Conservation (phyloP, 2,797 vertebrate genomes). For the Chelon auratus region DNA sequence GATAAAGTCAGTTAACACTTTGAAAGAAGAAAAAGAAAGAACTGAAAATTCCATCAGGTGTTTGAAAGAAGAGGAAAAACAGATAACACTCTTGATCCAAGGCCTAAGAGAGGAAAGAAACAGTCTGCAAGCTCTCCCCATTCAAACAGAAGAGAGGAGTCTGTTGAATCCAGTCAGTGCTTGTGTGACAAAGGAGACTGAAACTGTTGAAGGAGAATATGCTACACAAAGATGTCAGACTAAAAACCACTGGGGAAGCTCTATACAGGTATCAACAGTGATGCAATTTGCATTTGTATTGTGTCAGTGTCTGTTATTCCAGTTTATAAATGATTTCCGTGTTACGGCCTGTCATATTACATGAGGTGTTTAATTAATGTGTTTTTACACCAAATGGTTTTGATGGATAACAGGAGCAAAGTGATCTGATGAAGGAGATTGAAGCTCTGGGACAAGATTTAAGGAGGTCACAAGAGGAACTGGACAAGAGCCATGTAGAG, state of each 20-base stretch:
- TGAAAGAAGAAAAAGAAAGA: slow-evolving; percentile 66
- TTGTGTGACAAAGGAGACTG: slow-evolving; percentile 6
- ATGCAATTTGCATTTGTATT: not conserved
- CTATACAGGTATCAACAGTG: slow-evolving; percentile 62
- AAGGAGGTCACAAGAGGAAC: slow-evolving; percentile 70
- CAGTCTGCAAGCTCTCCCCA: slow-evolving; percentile 18
- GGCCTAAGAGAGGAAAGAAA: slow-evolving; percentile 54
- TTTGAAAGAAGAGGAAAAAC: slow-evolving; percentile 67
- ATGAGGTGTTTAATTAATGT: not conserved
- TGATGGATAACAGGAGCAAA: slow-evolving; percentile 49
- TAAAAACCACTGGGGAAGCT: slow-evolving; percentile 32
- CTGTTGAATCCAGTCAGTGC: slow-evolving; percentile 14
- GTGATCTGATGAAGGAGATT: slow-evolving; percentile 55
- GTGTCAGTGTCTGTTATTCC: not conserved
- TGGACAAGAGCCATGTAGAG: slow-evolving; percentile 77
- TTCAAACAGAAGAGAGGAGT: slow-evolving; percentile 38
- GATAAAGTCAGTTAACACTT: slow-evolving; percentile 39
- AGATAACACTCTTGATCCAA: slow-evolving; percentile 43
- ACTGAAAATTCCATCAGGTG: slow-evolving; percentile 54
- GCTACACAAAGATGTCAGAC: slow-evolving; percentile 35
- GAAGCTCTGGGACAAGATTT: slow-evolving; percentile 67
- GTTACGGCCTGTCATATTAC: not conserved
- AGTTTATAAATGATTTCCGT: not conserved
- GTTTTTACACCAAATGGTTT: slow-evolving; percentile 5
- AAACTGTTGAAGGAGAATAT: slow-evolving; percentile 3